Evolutionary conservation across 2,888 invertebrate species (phyloP).

Genomic region (Lepidocyrtinus sp.): DNA sequence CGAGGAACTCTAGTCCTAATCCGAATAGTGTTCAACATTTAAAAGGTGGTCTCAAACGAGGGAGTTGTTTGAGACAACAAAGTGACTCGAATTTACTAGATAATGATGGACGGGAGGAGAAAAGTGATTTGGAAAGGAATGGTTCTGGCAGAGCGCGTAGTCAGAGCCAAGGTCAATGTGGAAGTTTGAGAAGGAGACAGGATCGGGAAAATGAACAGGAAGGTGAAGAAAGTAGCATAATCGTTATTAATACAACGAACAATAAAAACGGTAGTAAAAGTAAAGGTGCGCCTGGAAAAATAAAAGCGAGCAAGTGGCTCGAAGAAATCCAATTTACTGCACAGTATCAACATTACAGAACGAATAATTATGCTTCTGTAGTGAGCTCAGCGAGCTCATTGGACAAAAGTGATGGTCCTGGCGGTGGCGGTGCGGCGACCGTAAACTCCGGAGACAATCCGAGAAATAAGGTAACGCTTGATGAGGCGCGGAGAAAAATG

Average conservation of each 20-base stretch:
- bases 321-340: conserved; percentile 69
- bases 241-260: conserved; percentile 30
- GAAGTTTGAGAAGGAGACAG: conserved; percentile 40
- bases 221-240: conserved; percentile 20
- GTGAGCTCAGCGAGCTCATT: conserved; percentile 66
- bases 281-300: conserved; percentile 15
- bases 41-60: conserved; percentile 6
- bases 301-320: conserved; percentile 59
- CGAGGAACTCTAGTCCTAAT: conserved; percentile 47
- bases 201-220: background rate
- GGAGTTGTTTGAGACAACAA: conserved; percentile 33
- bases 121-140: background rate
- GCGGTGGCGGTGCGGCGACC: background rate
- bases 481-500: background rate
- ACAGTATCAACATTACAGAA: conserved; percentile 69
- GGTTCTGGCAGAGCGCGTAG: conserved; percentile 44
- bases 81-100: conserved; percentile 58
- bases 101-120: background rate
- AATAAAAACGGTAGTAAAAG: conserved; percentile 19
- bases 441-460: background rate
- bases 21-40: conserved; percentile 45
- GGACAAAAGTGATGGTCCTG: conserved; percentile 56
- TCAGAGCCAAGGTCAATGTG: conserved; percentile 60
- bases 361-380: conserved; percentile 68
- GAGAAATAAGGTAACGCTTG: background rate